phyloP scores from a whole-genome alignment of 2,113 vertebrate species.

The Bos indicus region DNA sequence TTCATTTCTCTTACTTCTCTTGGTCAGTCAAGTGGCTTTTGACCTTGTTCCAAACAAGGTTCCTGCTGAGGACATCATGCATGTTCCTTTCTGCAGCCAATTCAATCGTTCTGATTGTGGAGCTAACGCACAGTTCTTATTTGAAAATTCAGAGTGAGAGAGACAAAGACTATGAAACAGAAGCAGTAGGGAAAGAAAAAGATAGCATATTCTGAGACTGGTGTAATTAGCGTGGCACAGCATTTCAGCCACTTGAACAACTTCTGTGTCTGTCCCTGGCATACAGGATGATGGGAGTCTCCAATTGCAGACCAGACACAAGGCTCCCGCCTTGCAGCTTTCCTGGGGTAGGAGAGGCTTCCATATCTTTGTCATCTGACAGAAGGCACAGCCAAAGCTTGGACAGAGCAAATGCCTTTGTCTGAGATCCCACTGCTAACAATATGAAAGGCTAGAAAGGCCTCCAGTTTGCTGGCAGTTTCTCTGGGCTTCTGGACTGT shows the following conservation, averaged over 20 bases:
- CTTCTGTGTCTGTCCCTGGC: not conserved
- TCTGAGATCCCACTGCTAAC: not conserved
- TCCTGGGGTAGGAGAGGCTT: not conserved
- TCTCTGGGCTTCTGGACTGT: not conserved
- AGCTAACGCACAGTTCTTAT: not conserved
- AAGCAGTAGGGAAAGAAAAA: not conserved
- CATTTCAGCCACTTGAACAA: not conserved
- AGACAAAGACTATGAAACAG: not conserved
- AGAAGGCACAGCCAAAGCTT: not conserved
- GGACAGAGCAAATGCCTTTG: not conserved
- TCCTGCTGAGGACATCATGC: not conserved
- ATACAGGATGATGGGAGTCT: not conserved
- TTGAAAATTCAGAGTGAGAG: not conserved
- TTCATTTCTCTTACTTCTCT: constrained; percentile 30
- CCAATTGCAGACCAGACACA: not conserved
- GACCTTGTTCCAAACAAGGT: constrained; percentile 41
- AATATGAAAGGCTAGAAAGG: not conserved
- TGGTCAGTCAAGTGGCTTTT: constrained; percentile 44
- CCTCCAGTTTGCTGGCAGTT: too few relatives aligned
- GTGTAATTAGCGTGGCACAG: not conserved
- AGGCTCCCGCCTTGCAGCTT: not conserved
- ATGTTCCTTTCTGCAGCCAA: not conserved
- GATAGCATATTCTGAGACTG: not conserved
- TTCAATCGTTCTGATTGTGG: constrained; percentile 20
- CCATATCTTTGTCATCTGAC: not conserved